Evolutionary conservation across 2,797 vertebrate genomes (phyloP).

Genomic region (Fistularia commersonii): DNA sequence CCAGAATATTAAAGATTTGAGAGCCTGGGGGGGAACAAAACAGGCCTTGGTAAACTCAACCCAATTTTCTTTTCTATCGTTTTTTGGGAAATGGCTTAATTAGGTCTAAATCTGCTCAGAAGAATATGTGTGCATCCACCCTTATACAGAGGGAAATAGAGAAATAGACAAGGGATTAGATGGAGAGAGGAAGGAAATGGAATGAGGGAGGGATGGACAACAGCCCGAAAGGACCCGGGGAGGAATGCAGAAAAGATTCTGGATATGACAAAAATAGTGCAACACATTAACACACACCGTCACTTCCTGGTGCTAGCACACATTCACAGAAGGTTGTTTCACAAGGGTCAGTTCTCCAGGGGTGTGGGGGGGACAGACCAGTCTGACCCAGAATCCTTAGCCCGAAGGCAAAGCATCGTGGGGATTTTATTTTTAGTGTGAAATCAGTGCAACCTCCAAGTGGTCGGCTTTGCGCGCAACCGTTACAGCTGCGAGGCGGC

Average conservation of each 20-base stretch:
- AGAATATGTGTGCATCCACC: slow-evolving; percentile 44
- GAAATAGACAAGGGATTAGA: slow-evolving; percentile 42
- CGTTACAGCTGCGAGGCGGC: slow-evolving; percentile 5
- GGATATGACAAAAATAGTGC: slow-evolving; percentile 12
- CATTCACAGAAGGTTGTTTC: slow-evolving; percentile 29
- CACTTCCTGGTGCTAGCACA: slow-evolving; percentile 1
- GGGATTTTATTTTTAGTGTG: slow-evolving; percentile 61
- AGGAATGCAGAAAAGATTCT: slow-evolving; percentile 20
- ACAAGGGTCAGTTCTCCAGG: slow-evolving; percentile 44
- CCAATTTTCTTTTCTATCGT: slow-evolving; percentile 33
- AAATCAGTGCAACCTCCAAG: slow-evolving; percentile 28
- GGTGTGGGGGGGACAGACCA: slow-evolving; percentile 37
- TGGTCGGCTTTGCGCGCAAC: slow-evolving; percentile 3
- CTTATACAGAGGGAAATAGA: slow-evolving; percentile 25
- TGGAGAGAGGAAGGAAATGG: slow-evolving; percentile 10
- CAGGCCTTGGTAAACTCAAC: slow-evolving; percentile 47
- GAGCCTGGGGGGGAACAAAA: slow-evolving; percentile 22
- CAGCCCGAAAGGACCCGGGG: slow-evolving; percentile 1
- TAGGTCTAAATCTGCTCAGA: slow-evolving; percentile 53
- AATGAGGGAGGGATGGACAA: slow-evolving; percentile 10
- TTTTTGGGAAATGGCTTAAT: slow-evolving; percentile 42
- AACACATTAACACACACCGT: not conserved
- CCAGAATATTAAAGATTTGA: slow-evolving; percentile 40
- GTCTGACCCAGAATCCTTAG: slow-evolving; percentile 58
- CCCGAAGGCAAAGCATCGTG: slow-evolving; percentile 55